phyloP scores from a whole-genome alignment of 2,888 invertebrate species.

The Baccha elongata region DNA sequence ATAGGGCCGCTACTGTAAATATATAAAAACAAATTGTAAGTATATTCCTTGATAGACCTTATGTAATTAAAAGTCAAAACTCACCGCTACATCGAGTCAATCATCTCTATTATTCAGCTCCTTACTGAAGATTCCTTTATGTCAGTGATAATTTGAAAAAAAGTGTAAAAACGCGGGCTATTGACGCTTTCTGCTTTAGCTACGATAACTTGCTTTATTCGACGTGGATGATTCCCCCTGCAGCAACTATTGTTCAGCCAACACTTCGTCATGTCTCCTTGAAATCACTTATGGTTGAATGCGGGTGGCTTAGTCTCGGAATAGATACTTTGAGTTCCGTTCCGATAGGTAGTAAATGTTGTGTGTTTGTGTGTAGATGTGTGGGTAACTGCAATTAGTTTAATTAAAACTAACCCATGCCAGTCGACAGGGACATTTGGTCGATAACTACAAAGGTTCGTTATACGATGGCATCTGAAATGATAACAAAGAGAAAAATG shows the following conservation, averaged over 20 bases:
- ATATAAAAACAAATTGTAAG: not conserved
- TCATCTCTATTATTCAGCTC: slow-evolving; percentile 80
- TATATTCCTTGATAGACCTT: not conserved
- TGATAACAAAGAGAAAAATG: slow-evolving; percentile 48
- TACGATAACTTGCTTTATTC: slow-evolving; percentile 75
- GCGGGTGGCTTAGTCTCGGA: slow-evolving; percentile 61
- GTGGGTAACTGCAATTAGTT: slow-evolving; percentile 60
- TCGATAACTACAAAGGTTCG: slow-evolving; percentile 52
- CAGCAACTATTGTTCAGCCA: slow-evolving; percentile 75
- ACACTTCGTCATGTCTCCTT: slow-evolving; percentile 76
- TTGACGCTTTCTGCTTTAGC: slow-evolving; percentile 63
- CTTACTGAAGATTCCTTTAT: slow-evolving; percentile 74
- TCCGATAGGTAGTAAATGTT: slow-evolving; percentile 45
- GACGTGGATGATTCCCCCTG: slow-evolving; percentile 75
- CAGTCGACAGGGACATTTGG: slow-evolving; percentile 48
- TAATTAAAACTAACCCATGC: slow-evolving; percentile 72
- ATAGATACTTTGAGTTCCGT: slow-evolving; percentile 55
- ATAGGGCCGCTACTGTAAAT: slow-evolving; percentile 81
- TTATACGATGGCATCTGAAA: slow-evolving; percentile 64
- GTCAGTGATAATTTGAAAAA: slow-evolving; percentile 69
- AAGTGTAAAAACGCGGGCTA: slow-evolving; percentile 65
- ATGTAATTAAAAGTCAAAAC: slow-evolving; percentile 65
- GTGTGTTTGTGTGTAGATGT: not conserved
- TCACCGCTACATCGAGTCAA: slow-evolving; percentile 83
- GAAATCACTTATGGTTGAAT: slow-evolving; percentile 64